Percentiles rank a stretch among this genome's conserved stretches.
Conservation (phyloP, 2,888 invertebrate genomes). For the Carcina quercana region DNA sequence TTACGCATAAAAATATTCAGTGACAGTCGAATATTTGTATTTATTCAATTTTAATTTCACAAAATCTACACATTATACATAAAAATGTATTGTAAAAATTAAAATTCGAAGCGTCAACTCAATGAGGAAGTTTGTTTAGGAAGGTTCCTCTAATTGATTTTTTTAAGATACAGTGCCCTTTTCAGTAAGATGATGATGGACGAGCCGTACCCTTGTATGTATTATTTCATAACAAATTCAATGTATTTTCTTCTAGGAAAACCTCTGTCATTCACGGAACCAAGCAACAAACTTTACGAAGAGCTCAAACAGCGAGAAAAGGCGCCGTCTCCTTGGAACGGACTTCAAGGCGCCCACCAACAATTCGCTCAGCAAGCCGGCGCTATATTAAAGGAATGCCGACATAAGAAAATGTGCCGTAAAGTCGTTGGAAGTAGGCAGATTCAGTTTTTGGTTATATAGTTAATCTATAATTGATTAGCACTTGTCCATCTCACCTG, state of each 20-base stretch:
- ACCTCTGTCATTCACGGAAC: slow-evolving; percentile 13
- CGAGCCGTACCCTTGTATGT: background rate
- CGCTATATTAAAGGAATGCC: slow-evolving; percentile 25
- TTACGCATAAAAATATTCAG: too few relatives aligned
- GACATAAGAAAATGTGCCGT: slow-evolving; percentile 30
- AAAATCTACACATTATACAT: too few relatives aligned
- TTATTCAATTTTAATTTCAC: too few relatives aligned
- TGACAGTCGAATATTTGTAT: too few relatives aligned
- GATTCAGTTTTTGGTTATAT: background rate
- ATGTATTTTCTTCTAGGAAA: too few relatives aligned
- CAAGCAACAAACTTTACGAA: slow-evolving; percentile 21
- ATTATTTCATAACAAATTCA: background rate
- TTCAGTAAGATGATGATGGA: too few relatives aligned
- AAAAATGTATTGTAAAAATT: too few relatives aligned
- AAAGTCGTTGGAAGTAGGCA: slow-evolving; percentile 44
- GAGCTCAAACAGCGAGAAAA: slow-evolving; percentile 25
- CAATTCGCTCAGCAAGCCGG: slow-evolving; percentile 35
- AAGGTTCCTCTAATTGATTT: too few relatives aligned
- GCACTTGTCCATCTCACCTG: background rate
- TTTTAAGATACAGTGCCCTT: too few relatives aligned
- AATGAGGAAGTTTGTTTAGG: too few relatives aligned
- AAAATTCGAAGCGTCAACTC: too few relatives aligned
- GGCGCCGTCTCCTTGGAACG: slow-evolving; percentile 28
- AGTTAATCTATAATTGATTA: background rate
- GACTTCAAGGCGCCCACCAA: slow-evolving; percentile 22